Percentiles rank a stretch among this genome's conserved stretches.
These are phyloP conservation scores for Cochlearius cochlearius DNA, from an alignment of 2,113 vertebrate genomes.

Conservation along the genomic window DNA sequence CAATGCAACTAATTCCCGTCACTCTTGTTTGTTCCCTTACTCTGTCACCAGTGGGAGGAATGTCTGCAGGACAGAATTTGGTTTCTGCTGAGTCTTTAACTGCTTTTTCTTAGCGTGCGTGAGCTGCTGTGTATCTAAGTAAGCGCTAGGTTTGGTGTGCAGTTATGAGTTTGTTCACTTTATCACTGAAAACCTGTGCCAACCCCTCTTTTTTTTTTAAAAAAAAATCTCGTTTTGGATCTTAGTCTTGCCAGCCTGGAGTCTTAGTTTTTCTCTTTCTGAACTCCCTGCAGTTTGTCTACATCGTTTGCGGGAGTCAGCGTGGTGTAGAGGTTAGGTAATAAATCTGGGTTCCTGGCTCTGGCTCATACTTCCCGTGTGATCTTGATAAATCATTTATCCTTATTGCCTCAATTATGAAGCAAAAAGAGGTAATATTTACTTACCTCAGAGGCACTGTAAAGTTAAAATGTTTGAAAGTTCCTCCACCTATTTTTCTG, in stretches of 20 bases:
- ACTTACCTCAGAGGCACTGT: background rate
- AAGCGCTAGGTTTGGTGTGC: background rate
- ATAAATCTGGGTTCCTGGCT: conserved; percentile 39
- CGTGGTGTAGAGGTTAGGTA: background rate
- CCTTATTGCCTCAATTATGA: conserved; percentile 40
- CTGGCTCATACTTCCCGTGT: background rate
- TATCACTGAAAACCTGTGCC: background rate
- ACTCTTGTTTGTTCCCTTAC: background rate
- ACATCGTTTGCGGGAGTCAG: background rate
- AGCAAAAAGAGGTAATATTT: conserved; percentile 35
- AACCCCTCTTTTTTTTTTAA: background rate
- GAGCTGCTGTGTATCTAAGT: background rate
- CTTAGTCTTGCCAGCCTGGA: background rate
- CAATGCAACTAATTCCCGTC: background rate
- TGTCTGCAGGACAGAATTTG: background rate
- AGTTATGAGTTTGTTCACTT: background rate
- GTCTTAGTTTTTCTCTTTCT: background rate
- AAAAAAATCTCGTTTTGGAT: background rate
- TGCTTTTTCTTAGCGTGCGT: fast-evolving
- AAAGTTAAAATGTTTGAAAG: background rate
- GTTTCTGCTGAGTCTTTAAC: background rate
- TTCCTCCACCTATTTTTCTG: background rate
- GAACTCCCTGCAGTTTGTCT: background rate
- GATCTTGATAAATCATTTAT: conserved; percentile 51
- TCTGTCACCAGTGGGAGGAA: background rate